phyloP scores from a whole-genome alignment of 2,797 vertebrate species.

The Tolypeutes matacus region DNA sequence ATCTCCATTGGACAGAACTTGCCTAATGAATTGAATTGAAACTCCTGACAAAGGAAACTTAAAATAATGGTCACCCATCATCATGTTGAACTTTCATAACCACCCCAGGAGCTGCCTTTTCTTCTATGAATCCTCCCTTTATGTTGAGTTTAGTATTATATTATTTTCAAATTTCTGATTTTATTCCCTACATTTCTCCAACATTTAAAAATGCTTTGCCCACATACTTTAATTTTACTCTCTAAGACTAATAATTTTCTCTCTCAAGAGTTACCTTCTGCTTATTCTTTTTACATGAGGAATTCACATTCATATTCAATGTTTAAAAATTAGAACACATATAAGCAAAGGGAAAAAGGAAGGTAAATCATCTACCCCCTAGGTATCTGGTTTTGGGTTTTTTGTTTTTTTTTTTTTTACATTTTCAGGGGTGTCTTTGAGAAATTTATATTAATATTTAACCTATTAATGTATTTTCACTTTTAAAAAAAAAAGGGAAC shows the following conservation, averaged over 20 bases:
- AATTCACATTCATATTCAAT: slow-evolving; percentile 72
- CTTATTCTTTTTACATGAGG: slow-evolving; percentile 38
- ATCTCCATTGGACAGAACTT: background rate
- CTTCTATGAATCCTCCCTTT: background rate
- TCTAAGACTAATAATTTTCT: slow-evolving; percentile 36
- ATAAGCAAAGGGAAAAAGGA: slow-evolving; percentile 61
- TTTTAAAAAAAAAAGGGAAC: slow-evolving; percentile 41
- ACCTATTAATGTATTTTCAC: slow-evolving; percentile 22
- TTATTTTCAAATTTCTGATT: background rate
- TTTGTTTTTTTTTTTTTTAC: slow-evolving; percentile 13
- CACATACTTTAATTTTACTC: background rate
- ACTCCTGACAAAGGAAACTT: background rate
- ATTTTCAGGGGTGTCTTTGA: slow-evolving; percentile 66
- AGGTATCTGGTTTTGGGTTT: too few species aligned
- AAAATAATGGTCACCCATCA: background rate
- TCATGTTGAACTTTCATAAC: background rate
- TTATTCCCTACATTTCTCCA: slow-evolving; percentile 38
- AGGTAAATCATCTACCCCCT: slow-evolving; percentile 24
- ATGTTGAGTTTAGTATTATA: background rate
- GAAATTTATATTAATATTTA: slow-evolving; percentile 68
- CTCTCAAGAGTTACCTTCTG: slow-evolving; percentile 51
- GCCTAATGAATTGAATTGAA: background rate
- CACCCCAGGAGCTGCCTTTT: background rate
- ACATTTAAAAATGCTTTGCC: slow-evolving; percentile 32
- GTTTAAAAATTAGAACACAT: slow-evolving; percentile 62